These are phyloP conservation scores for Tenthredo notha DNA, from an alignment of 2,888 invertebrate genomes.

Conservation along the genomic window DNA sequence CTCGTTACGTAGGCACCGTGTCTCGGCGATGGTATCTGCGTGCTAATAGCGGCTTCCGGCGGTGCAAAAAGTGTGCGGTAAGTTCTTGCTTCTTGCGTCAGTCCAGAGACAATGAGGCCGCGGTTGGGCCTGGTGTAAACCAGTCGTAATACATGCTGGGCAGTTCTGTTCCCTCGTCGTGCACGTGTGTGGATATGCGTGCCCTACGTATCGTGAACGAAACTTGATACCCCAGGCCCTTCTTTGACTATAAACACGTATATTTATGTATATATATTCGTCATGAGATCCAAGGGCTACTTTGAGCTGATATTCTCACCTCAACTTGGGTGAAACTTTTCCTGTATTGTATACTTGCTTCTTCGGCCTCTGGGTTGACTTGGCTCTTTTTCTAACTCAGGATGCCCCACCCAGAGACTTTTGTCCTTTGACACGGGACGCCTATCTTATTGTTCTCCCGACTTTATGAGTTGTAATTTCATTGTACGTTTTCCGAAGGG, in stretches of 20 bases:
- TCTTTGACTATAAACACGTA: background rate
- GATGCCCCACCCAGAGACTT: background rate
- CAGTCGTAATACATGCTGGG: conserved; percentile 37
- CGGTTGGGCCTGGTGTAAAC: conserved; percentile 25
- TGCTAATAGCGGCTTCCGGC: conserved; percentile 50
- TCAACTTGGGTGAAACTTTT: background rate
- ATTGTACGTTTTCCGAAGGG: conserved; percentile 49
- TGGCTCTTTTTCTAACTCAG: background rate
- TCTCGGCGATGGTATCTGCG: conserved; percentile 37
- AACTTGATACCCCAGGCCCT: conserved; percentile 26
- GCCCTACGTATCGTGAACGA: conserved; percentile 20
- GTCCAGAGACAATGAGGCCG: conserved; percentile 42
- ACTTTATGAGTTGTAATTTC: conserved; percentile 52
- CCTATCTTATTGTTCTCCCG: conserved; percentile 35
- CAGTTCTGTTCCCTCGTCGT: background rate
- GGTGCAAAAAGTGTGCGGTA: conserved; percentile 31
- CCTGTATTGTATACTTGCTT: background rate
- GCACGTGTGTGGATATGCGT: background rate
- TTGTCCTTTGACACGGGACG: conserved; percentile 30
- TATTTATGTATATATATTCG: conserved; percentile 1
- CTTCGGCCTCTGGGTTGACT: background rate
- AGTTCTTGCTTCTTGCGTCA: conserved; percentile 42
- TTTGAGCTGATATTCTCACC: conserved; percentile 22
- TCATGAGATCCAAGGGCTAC: conserved; percentile 1
- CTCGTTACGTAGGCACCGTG: background rate